Base-by-base conservation (phyloP, 2,888 invertebrate genomes). In the Ametastegia equiseti region DNA sequence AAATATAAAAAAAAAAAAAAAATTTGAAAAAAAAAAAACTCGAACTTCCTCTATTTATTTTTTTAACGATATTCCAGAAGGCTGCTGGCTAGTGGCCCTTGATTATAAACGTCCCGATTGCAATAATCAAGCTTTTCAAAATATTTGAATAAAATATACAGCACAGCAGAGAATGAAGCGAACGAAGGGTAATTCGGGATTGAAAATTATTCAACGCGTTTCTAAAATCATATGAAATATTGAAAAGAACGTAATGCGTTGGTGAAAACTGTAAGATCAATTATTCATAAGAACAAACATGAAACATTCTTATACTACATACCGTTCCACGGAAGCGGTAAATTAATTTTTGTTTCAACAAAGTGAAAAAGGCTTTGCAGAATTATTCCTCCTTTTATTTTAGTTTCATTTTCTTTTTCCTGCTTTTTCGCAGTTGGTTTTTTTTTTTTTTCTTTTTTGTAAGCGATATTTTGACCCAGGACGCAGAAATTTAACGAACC, bases 1-100 rank as follows among this genome's bases (percentile, higher is more conserved):
- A 60, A 60, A 30, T 30, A 60, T 60, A 30, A 15, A 60, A 60
- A 60, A 13, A 60, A 60, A 60, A 60, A 60, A 30, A 60, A 30
- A 60, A 60, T 60, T 60, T 30, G 30, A 60, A 60, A 13, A 60
- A 60, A 60, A 60, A 60, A 30, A 27, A 60, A 30, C 30, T 30
- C 30, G 4, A 6, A 30, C 60, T 60, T 30, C 30, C 9, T 3
- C 27, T 60, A 60, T 60, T 60, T 30, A 60, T 60, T 60, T 30
- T 30, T 60, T 60, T n/a, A n/a, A 60, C 23, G 13, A 30, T 60
- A 11, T 15, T 60, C 27, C 60, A 60, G 60, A 13, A n/a, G 15
- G 30, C 60, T 5, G 30, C 23, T 30, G 13, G 30, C 30, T 13
- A 13, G 30, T 60, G 19, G 60, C 13, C 30, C 6, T 42, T 42